phyloP scores from a whole-genome alignment of 2,113 vertebrate species.

The Vidua chalybeata region DNA sequence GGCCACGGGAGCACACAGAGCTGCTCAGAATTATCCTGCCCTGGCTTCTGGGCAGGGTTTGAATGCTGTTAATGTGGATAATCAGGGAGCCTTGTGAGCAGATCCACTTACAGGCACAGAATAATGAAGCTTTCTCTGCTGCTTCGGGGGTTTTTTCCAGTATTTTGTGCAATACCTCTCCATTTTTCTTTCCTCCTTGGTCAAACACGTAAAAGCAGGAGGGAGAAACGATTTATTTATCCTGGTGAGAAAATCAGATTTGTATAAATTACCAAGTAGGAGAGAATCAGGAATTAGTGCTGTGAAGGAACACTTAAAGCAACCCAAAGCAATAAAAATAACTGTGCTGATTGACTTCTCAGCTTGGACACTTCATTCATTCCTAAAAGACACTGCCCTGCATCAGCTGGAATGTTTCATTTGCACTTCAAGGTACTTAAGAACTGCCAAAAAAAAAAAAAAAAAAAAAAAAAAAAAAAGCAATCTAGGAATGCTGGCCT shows the following conservation, averaged over 20 bases:
- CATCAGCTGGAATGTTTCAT: neutral
- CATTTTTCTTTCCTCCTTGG: neutral
- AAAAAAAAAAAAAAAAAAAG: neutral
- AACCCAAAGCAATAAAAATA: constrained; percentile 5
- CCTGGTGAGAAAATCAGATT: neutral
- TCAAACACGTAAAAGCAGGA: neutral
- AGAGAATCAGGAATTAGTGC: neutral
- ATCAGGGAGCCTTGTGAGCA: neutral
- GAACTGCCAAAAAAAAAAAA: neutral
- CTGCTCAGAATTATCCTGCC: neutral
- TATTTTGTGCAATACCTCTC: neutral
- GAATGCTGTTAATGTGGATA: neutral
- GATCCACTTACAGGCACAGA: neutral
- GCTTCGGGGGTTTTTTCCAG: fast-evolving
- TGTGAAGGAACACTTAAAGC: neutral
- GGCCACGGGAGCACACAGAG: neutral
- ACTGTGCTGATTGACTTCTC: constrained; percentile 10
- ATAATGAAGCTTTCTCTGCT: neutral
- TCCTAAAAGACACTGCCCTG: neutral
- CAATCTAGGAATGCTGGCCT: neutral
- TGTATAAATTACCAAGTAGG: neutral
- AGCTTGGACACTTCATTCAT: neutral
- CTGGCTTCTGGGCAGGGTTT: fast-evolving
- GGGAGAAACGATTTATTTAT: neutral
- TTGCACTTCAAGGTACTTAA: neutral